Percentiles rank a stretch among this genome's conserved stretches.
Conservation (phyloP, 2,797 vertebrate genomes). For the Sciurus vulgaris region DNA sequence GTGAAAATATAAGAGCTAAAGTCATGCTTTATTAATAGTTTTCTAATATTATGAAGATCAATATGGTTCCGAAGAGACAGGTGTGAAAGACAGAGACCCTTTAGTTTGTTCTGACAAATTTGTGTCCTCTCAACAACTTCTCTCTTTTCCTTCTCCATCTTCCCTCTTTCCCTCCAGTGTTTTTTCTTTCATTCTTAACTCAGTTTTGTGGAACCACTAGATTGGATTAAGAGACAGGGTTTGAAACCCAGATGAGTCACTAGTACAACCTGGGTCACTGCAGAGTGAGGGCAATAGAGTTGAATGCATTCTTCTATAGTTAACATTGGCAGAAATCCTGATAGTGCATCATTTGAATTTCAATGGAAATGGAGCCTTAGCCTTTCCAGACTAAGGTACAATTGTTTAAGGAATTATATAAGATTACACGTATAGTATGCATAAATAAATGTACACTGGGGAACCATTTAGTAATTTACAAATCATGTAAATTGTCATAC, state of each 20-base stretch:
- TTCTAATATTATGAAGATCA: background rate
- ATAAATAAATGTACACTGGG: slow-evolving; percentile 53
- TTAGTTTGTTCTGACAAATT: background rate
- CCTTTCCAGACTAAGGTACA: background rate
- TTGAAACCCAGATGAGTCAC: background rate
- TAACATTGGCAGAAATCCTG: slow-evolving; percentile 19
- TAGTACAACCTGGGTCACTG: background rate
- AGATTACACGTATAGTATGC: background rate
- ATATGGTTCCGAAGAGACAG: background rate
- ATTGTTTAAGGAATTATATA: slow-evolving; percentile 40
- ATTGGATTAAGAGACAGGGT: background rate
- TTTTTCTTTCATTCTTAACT: background rate
- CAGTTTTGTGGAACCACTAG: background rate
- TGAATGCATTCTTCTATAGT: background rate
- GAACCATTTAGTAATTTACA: slow-evolving; percentile 64
- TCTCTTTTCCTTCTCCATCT: background rate
- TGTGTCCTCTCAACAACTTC: background rate
- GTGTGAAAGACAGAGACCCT: background rate
- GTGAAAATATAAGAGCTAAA: background rate
- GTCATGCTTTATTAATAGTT: background rate
- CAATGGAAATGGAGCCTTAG: background rate
- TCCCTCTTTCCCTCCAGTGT: background rate
- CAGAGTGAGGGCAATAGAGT: background rate
- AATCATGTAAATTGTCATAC: slow-evolving; percentile 65
- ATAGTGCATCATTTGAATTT: background rate